A percentile compares a stretch with the other conserved stretches of the same genome.
Conservation (phyloP, 1,140 invertebrate species). For the Drosophila mojavensis region DNA sequence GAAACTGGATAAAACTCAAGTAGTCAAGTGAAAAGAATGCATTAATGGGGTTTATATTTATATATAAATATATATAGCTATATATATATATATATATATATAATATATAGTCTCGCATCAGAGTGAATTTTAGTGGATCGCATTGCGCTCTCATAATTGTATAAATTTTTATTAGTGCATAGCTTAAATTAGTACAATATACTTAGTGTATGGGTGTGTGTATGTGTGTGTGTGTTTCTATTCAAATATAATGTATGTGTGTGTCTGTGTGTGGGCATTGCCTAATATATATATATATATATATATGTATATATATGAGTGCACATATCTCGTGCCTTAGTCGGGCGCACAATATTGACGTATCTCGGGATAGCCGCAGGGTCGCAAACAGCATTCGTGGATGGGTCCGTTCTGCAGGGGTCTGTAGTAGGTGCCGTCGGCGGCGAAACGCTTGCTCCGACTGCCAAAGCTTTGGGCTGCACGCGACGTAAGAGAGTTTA, state of each 20-base stretch:
- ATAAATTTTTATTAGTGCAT: slow-evolving; percentile 72
- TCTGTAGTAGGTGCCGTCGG: slow-evolving; percentile 52
- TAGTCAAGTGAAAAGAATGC: slow-evolving; percentile 22
- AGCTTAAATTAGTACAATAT: slow-evolving; percentile 74
- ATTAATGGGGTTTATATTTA: slow-evolving; percentile 24
- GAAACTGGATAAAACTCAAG: slow-evolving; percentile 32
- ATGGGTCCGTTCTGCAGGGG: slow-evolving; percentile 54
- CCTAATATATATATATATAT: slow-evolving; percentile 7
- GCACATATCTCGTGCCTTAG: slow-evolving; percentile 7
- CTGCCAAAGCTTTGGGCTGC: slow-evolving; percentile 65
- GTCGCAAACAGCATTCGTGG: slow-evolving; percentile 57
- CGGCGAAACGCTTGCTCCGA: slow-evolving; percentile 55
- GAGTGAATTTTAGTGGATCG: background rate
- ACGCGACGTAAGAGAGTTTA: background rate
- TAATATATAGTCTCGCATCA: too few relatives aligned
- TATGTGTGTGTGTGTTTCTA: slow-evolving; percentile 18
- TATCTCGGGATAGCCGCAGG: slow-evolving; percentile 59
- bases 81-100: too few relatives aligned
- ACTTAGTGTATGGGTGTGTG: slow-evolving; percentile 52
- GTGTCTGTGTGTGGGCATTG: background rate
- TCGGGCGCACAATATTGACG: slow-evolving; percentile 61
- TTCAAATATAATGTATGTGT: slow-evolving; percentile 6
- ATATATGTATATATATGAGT: slow-evolving; percentile 1
- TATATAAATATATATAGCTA: too few relatives aligned
- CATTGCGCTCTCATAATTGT: slow-evolving; percentile 47